Evolutionary conservation across 2,797 vertebrate genomes (phyloP), one percentile per base, ranked within the genome.

Genomic region (Enteromius mattozi): DNA sequence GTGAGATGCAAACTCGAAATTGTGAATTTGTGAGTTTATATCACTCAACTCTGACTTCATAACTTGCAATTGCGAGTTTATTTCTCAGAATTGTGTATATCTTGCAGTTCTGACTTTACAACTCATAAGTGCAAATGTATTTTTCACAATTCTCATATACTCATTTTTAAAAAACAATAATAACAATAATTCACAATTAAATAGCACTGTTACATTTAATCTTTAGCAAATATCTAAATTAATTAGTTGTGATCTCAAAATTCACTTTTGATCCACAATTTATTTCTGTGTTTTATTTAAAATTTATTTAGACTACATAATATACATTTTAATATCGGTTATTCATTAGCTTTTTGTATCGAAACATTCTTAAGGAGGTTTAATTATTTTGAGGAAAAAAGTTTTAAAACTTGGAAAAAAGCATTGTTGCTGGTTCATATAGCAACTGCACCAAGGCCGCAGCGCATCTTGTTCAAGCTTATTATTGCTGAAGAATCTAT

Each of bases 401-500:
- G 17, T 54, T 54, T 54, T 14, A 54, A 14, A 35, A 7, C 19
- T n/a, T n/a, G 10, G 2, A n/a, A 54, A 35, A 61, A 47, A 35
- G 3, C 13, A 9, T 63, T 40, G 59, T 9, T 49, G 30, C 4
- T 54, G 6, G 16, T 63, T 78, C 35, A 42, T 82, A 17, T 49
- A 63, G 21, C 27, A 51, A 51, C 72, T 40, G 71, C 12, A 37
- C 30, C 45, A 65, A 74, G 21, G 21, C 56, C 8, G 10, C 40
- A 75, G 59, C 4, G 40, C 69, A 69, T 66, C 54, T 54, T 75
- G 21, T 72, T 66, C 71, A 76, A 59, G 47, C 51, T 37, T 84
- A 59, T 51, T 63, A 84, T 80, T 81, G 69, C 68, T 56, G 24
- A 27, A 71, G 49, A 80, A 80, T 78, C 68, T 81, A 78, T 66